Base-by-base conservation (phyloP, 2,888 invertebrate genomes). In the Endotricha flammealis region DNA sequence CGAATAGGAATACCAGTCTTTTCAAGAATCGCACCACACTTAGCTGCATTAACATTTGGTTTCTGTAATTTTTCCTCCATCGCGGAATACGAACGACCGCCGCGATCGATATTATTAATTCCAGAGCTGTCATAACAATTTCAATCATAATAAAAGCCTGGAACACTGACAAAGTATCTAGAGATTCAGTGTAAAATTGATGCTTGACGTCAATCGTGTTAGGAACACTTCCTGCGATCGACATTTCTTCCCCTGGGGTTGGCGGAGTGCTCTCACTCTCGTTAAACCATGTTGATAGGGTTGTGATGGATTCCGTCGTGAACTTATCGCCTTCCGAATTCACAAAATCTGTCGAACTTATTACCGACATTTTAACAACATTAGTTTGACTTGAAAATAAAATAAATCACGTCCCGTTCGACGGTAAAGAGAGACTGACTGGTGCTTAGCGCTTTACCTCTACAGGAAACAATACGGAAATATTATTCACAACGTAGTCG, bases 21-120 rank as follows among this genome's bases (percentile, higher is more conserved):
- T 81, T 79, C 4, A 81, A 33, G 40, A 83, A 74, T 8, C 82
- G 65, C 3, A 73, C 72, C 4, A 76, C 50, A 47, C 77, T 80
- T 34, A 85, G 53, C 51, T 85, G 82, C 67, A 81, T 67, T 43
- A 85, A 53, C 80, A 85, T 79, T 62, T 82, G 83, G 46, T 83
- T 85, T 46, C 83, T 76, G 44, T 79, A 82, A 47, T 85, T 85
- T 46, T 56, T 72, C 44, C 74, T 68, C 82, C 82, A 83, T n/a
- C 70, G 59, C 12, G 59, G 57, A 49, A 79, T 66, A 41, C 68
- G 76, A n/a, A 65, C 53, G 58, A 71, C 75, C 60, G 81, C 78
- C 28, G 58, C 36, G 11, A 71, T 50, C 48, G 76, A 70, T 52
- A 83, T 51, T 16, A 65, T 46, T 50, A 81, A 54, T 46, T 82